Evolutionary conservation across 2,888 invertebrate species (phyloP), one percentile per base, ranked within the genome.

Genomic region (Quadriops clusia): DNA sequence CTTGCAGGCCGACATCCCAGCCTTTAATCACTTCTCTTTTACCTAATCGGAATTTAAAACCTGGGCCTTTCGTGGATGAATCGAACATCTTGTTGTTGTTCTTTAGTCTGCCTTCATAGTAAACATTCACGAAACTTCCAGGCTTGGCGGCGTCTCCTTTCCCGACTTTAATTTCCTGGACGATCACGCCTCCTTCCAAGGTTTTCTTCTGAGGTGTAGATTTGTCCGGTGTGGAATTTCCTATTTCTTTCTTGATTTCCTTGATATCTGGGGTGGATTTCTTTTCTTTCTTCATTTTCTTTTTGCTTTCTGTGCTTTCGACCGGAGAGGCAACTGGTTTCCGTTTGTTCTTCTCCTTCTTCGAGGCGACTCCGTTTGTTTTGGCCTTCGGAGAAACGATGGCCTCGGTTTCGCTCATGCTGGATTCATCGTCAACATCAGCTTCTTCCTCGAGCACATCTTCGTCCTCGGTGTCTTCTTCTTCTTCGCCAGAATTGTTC

Each of bases 51-150:
- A 93, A 91, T 58, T 78, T 79, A 60, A 90, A 89, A 1, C 89
- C 89, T 11, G 77, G 74, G 1, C 90, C 90, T 42, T 74, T 69
- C 16, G 59, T 62, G 26, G 72, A 67, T 40, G 76, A 71, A 58
- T 95, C 94, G 50, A 94, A 93, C 54, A 82, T 70, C 61, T 87
- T 87, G 56, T 86, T 86, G 60, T 80, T 87, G 26, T 67, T 63
- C 53, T 83, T 78, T 31, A 94, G 61, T 21, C 79, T 74, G 9
- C 93, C 94, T 45, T 78, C 75, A 46, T 94, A 94, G 56, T 85
- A 85, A 1, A 94, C 86, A 60, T 63, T 64, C 10, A 77, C 68
- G 40, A 71, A 68, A 64, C 80, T 84, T 20, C 91, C 91, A 3
- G 68, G 50, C 50, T 83, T 85, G 1, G 85, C 93, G 3, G 67